Conservation (phyloP, 2,113 vertebrate genomes). For the Acrocephalus arundinaceus region DNA sequence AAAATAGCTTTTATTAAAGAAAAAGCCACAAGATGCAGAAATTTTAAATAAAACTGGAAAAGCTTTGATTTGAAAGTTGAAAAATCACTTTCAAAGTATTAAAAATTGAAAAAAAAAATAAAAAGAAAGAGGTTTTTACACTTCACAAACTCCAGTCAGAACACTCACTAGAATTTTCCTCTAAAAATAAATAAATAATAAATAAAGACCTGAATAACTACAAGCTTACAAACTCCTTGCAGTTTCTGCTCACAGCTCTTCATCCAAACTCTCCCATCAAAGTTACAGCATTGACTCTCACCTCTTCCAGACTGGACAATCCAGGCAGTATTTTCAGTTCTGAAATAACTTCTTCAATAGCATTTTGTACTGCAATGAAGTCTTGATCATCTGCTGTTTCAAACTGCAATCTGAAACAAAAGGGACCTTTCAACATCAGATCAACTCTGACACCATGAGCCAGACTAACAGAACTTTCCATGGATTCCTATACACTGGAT, state of each 20-base stretch:
- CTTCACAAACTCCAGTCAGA: not conserved
- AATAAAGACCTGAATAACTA: not conserved
- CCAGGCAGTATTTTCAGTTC: conserved; percentile 79
- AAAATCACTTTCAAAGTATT: not conserved
- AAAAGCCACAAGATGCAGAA: not conserved
- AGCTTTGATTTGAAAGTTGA: not conserved
- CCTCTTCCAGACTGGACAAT: conserved; percentile 76
- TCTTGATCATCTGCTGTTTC: conserved; percentile 81
- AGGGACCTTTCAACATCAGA: not conserved
- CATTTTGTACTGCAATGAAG: conserved; percentile 80
- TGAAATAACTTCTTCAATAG: conserved; percentile 82
- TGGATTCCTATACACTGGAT: rapidly evolving
- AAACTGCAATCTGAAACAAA: conserved; percentile 74
- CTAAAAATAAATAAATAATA: not conserved
- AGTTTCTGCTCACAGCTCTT: not conserved
- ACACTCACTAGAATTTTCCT: not conserved
- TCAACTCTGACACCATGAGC: rapidly evolving
- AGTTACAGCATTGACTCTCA: conserved; percentile 32
- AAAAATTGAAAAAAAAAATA: not conserved
- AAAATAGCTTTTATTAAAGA: not conserved
- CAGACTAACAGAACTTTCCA: rapidly evolving
- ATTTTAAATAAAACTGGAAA: not conserved
- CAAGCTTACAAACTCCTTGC: not conserved
- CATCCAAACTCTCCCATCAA: not conserved
- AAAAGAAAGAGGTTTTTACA: not conserved